Evolutionary conservation across 53 echinoderm and acorn worm species (phyloP), one percentile per base, ranked within the genome.

Genomic region (Glandiceps talaboti): DNA sequence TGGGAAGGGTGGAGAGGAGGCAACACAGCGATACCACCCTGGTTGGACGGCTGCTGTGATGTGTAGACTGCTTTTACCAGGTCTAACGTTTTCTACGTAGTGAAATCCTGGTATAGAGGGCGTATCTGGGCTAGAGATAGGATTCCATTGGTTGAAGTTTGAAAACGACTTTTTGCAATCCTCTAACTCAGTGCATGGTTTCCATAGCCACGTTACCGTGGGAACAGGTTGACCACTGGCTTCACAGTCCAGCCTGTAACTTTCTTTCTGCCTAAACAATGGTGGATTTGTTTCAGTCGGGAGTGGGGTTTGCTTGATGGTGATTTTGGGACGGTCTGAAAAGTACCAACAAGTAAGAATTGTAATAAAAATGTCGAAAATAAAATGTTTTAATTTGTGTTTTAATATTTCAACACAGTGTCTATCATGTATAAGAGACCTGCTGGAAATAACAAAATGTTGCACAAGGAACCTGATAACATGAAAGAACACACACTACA

Each of bases 171-270:
- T 45, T 20, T 45, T 45, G 64, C 64, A 45, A 20, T 45, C 64
- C 6, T 45, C 64, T 12, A 45, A 20, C 6, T 45, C 64, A 45
- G 6, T 45, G 64, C 64, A 45, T 45, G 64, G 64, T 45, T 80
- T 80, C 88, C 85, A 91, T 29, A 80, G 33, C 94, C 94, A 94
- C 30, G 73, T 82, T 73, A 94, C 33, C 26, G 33, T 76, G 0
- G 94, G 94, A 0, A 76, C 29, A 20, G 94, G 94, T 75, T 33
- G 74, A 73, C 94, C 94, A 0, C 78, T 82, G 30, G 90, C 94
- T 26, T 82, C 73, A 79, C 94, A 94, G 33, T 74, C 10, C 31
- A 94, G 82, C 27, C 64, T 86, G 33, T 88, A 84, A 29, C 64
- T 80, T 33, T 81, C 80, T 1, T 75, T 81, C n/a, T 77, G 73